phyloP scores from a whole-genome alignment of 2,888 invertebrate genomes.

The Ennomos fuscantarius region DNA sequence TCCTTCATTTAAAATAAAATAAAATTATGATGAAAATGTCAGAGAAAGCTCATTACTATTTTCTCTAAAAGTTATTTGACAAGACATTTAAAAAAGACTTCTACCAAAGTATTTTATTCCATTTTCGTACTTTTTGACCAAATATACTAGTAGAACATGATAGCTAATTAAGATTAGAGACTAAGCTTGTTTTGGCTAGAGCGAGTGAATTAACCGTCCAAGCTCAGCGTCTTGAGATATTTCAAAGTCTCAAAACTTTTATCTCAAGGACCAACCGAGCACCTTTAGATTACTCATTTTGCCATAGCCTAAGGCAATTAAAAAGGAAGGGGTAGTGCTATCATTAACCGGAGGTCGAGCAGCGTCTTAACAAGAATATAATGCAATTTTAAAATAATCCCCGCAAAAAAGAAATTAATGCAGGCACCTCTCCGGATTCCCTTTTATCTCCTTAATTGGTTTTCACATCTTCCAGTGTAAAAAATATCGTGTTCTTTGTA shows the following conservation, averaged over 20 bases:
- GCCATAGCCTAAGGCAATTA: slow-evolving; percentile 83
- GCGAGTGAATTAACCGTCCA: slow-evolving; percentile 34
- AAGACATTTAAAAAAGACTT: background rate
- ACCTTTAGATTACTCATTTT: slow-evolving; percentile 83
- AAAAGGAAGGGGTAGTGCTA: slow-evolving; percentile 83
- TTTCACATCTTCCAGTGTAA: slow-evolving; percentile 85
- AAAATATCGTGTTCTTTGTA: slow-evolving; percentile 85
- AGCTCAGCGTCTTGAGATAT: slow-evolving; percentile 48
- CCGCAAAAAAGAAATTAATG: slow-evolving; percentile 85
- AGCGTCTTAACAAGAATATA: slow-evolving; percentile 84
- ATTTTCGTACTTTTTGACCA: too few relatives aligned
- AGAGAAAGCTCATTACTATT: background rate
- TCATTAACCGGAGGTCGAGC: slow-evolving; percentile 75
- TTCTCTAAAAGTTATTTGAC: background rate
- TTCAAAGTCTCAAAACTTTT: slow-evolving; percentile 68
- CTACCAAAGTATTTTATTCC: too few relatives aligned
- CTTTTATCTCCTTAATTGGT: slow-evolving; percentile 86
- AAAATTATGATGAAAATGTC: too few relatives aligned
- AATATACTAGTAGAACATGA: slow-evolving; percentile 6
- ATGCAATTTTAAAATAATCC: slow-evolving; percentile 86
- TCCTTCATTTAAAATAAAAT: background rate
- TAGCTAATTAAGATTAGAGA: slow-evolving; percentile 32
- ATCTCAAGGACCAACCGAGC: slow-evolving; percentile 70
- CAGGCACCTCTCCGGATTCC: slow-evolving; percentile 83
- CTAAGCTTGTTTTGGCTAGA: slow-evolving; percentile 36